phyloP scores from a whole-genome alignment of 2,888 invertebrate genomes.

The Stenoptilia bipunctidactyla region DNA sequence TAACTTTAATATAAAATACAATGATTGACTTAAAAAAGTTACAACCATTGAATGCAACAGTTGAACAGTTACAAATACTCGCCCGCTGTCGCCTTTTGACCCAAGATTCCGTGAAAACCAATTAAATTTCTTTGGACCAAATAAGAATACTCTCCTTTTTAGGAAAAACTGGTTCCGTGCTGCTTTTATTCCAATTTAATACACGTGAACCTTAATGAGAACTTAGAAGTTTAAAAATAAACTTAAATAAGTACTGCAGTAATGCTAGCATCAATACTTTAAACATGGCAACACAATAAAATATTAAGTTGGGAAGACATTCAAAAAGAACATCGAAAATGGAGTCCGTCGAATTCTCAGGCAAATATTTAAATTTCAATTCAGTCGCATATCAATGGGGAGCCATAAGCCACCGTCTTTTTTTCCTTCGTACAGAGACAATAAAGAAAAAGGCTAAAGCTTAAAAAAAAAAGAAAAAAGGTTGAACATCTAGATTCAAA shows the following conservation, averaged over 20 bases:
- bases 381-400: conserved; percentile 71
- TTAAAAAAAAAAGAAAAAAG: conserved; percentile 41
- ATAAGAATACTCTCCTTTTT: conserved; percentile 22
- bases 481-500: conserved; percentile 66
- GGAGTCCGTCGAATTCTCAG: conserved; percentile 42
- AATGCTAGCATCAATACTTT: conserved; percentile 15
- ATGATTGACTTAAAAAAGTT: no score
- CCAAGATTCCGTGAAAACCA: conserved; percentile 35
- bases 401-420: conserved; percentile 68
- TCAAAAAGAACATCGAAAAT: conserved; percentile 32
- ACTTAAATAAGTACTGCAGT: no score
- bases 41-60: conserved; percentile 12
- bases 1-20: no score
- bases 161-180: conserved; percentile 23
- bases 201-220: conserved; percentile 20
- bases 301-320: conserved; percentile 19
- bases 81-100: conserved; percentile 39
- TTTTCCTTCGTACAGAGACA: conserved; percentile 55
- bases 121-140: conserved; percentile 48
- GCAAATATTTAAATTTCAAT: conserved; percentile 72
- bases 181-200: conserved; percentile 23
- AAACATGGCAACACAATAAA: conserved; percentile 59
- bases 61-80: conserved; percentile 28
- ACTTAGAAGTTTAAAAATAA: no score
- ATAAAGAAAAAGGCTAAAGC: conserved; percentile 63